These are phyloP conservation scores for Pristionchus entomophagus DNA, from an alignment of 2,888 invertebrate genomes.

Conservation along the genomic window DNA sequence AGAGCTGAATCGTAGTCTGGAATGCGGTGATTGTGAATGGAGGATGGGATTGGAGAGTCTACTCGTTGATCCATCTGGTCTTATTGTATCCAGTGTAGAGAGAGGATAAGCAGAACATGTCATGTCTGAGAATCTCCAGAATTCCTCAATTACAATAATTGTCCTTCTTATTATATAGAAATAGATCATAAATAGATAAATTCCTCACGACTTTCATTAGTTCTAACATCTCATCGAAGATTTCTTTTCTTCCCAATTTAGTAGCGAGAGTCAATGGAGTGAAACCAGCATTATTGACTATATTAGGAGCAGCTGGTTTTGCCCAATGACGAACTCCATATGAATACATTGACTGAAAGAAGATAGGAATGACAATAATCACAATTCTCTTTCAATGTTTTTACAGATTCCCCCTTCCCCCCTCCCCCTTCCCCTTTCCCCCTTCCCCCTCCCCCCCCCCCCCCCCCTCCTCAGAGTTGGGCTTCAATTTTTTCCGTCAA, in stretches of 20 bases:
- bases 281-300: constrained; percentile 89
- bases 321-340: constrained; percentile 96
- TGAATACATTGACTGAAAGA: constrained; percentile 92
- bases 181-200: not conserved
- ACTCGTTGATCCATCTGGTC: constrained; percentile 96
- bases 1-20: constrained; percentile 98
- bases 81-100: constrained; percentile 93
- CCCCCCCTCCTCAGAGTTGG: no score
- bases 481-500: no score
- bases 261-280: constrained; percentile 97
- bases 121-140: constrained; percentile 98
- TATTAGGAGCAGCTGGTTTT: constrained; percentile 91
- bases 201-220: constrained; percentile 81
- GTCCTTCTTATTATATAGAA: no score
- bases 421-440: not conserved
- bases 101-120: constrained; percentile 97
- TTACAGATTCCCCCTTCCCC: not conserved
- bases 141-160: constrained; percentile 83
- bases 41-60: not conserved
- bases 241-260: constrained; percentile 93
- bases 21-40: no score
- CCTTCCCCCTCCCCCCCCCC: no score
- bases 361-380: no score
- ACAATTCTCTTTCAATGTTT: no score
- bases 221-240: constrained; percentile 98